These are phyloP conservation scores for Triplophysa siluroides DNA, from an alignment of 2,113 vertebrate species.

Conservation along the genomic window DNA sequence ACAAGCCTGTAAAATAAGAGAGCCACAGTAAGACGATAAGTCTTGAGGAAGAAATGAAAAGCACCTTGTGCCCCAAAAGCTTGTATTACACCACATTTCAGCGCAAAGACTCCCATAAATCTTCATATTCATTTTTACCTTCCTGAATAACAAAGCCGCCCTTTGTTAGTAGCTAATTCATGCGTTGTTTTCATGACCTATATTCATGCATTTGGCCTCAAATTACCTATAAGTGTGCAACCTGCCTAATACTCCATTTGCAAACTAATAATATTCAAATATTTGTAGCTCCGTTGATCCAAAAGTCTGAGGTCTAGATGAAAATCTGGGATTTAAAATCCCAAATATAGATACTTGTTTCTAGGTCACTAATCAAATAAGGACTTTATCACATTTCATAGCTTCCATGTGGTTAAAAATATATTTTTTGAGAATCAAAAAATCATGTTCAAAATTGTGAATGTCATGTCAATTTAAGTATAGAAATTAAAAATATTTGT, in stretches of 20 bases:
- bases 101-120: constrained; percentile 30
- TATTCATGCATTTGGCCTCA: constrained; percentile 22
- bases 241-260: background rate
- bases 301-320: no score
- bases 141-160: constrained; percentile 40
- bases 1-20: constrained; percentile 26
- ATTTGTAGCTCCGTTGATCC: constrained; percentile 45
- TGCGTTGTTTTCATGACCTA: background rate
- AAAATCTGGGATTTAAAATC: no score
- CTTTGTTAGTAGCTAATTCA: constrained; percentile 38
- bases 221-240: background rate
- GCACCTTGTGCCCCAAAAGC: constrained; percentile 16
- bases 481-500: no score
- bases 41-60: constrained; percentile 22
- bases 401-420: no score
- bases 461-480: no score
- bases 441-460: no score
- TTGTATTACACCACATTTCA: constrained; percentile 31
- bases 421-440: no score
- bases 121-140: constrained; percentile 6
- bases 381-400: no score
- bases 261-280: constrained; percentile 48
- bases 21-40: constrained; percentile 28
- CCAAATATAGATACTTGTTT: no score
- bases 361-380: no score